Conservation (phyloP, 2,113 vertebrate genomes). For the Rana temporaria region DNA sequence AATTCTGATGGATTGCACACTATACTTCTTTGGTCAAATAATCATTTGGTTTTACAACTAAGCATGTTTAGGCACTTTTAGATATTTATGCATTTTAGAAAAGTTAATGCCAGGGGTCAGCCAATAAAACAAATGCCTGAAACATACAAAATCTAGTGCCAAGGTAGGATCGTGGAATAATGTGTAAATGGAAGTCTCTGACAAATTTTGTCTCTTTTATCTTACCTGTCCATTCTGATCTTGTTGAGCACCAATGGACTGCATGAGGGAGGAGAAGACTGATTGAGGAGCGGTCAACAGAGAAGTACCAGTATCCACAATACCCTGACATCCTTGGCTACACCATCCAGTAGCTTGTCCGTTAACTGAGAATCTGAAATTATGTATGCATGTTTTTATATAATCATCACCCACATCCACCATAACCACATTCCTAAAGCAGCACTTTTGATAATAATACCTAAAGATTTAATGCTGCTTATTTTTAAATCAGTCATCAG, state of each 20-base stretch:
- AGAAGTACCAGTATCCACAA: conserved; percentile 73
- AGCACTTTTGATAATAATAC: too few relatives aligned
- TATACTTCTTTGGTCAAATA: too few relatives aligned
- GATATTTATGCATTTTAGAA: too few relatives aligned
- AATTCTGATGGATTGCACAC: too few relatives aligned
- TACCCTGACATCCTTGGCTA: conserved; percentile 69
- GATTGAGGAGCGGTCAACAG: conserved; percentile 64
- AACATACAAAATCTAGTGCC: too few relatives aligned
- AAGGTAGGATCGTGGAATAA: not conserved
- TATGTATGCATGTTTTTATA: not conserved
- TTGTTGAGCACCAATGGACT: conserved; percentile 68
- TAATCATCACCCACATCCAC: not conserved
- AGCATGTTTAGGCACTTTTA: not conserved
- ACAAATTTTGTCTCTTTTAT: not conserved
- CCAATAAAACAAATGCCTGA: not conserved
- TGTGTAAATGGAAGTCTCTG: not conserved
- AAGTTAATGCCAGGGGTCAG: not conserved
- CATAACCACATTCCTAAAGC: too few relatives aligned
- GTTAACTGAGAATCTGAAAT: conserved; percentile 65
- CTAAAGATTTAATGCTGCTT: too few relatives aligned
- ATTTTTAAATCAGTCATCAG: too few relatives aligned
- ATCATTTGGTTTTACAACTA: not conserved
- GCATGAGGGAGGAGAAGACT: conserved; percentile 61
- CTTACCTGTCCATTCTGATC: conserved; percentile 65
- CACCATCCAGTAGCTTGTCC: conserved; percentile 64